Evolutionary conservation across 2,888 invertebrate genomes (phyloP), one percentile per base, ranked within the genome.

Genomic region (Sericinus montela): DNA sequence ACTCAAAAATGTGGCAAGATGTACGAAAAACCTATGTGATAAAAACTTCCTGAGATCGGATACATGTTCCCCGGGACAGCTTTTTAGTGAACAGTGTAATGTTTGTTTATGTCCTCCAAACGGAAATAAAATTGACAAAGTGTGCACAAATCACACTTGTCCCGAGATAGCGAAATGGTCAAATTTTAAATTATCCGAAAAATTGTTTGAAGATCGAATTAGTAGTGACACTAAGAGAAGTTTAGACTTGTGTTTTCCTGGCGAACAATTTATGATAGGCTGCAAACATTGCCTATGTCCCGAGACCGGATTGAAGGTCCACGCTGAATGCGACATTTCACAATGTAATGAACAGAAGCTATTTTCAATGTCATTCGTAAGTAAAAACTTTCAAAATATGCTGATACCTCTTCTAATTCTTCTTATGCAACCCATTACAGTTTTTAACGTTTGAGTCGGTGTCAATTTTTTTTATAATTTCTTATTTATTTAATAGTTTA

Each of bases 261-360:
- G 86, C 0, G 84, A 87, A 51, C 78, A 82, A 52, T 89, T 80
- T 54, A 66, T 69, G 10, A 55, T 66, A 1, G 88, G 74, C 0
- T 89, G 89, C 51, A 84, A 84, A 39, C 58, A 79, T 1, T 90
- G 90, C 55, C 59, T 79, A 0, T 89, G 90, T 53, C 79, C 87
- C 1, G 86, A 84, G 3, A 72, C 80, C 60, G 89, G 89, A 0
- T 51, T 87, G 28, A 76, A 70, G 42, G 63, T 69, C 3, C 83
- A 79, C 47, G 84, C 87, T 0, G 61, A 67, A 0, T 87, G 87
- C 52, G 72, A 76, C 1, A 55, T 66, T 4, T 59, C 65, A 29
- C 46, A 70, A 15, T 83, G 83, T 39, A 63, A 67, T 45, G 65
- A 72, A 3, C 54, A 56, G 6, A 37, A 39, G 38, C 30, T 41